phyloP scores from a whole-genome alignment of 2,888 invertebrate genomes.

The Caenorhabditis sinica region DNA sequence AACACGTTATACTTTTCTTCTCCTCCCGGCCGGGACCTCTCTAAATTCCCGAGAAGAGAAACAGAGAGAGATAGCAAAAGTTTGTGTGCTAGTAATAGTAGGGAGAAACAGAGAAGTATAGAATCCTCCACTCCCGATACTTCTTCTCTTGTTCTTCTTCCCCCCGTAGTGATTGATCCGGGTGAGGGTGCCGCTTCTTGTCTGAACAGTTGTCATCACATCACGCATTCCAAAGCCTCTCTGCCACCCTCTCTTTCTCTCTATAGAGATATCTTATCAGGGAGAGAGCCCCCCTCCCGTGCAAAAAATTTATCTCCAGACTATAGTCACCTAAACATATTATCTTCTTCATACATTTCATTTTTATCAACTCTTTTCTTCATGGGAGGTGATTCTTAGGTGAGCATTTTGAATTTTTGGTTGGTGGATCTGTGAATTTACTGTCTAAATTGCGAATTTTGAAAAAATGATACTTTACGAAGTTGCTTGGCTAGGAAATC shows the following conservation, averaged over 20 bases:
- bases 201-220: conserved; percentile 68
- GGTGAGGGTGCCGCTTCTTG: conserved; percentile 49
- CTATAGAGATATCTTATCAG: conserved; percentile 34
- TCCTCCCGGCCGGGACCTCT: conserved; percentile 23
- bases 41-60: not conserved
- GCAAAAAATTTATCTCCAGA: conserved; percentile 41
- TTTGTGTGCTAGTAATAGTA: conserved; percentile 35
- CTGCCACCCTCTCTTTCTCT: conserved; percentile 27
- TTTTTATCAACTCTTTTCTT: not conserved
- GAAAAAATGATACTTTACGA: too few species aligned
- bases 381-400: not conserved
- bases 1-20: conserved; percentile 51
- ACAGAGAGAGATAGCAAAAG: conserved; percentile 4
- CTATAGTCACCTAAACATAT: conserved; percentile 43
- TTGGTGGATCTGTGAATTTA: not conserved
- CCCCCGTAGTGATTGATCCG: conserved; percentile 65
- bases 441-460: too few species aligned
- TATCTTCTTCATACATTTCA: not conserved
- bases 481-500: too few species aligned
- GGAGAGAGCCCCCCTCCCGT: not conserved
- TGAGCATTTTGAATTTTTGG: conserved; percentile 3
- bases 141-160: conserved; percentile 4
- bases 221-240: conserved; percentile 64
- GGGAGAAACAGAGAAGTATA: conserved; percentile 43
- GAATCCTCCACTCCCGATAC: conserved; percentile 16